Conservation (phyloP, 2,113 vertebrate genomes). For the Eidolon helvum region DNA sequence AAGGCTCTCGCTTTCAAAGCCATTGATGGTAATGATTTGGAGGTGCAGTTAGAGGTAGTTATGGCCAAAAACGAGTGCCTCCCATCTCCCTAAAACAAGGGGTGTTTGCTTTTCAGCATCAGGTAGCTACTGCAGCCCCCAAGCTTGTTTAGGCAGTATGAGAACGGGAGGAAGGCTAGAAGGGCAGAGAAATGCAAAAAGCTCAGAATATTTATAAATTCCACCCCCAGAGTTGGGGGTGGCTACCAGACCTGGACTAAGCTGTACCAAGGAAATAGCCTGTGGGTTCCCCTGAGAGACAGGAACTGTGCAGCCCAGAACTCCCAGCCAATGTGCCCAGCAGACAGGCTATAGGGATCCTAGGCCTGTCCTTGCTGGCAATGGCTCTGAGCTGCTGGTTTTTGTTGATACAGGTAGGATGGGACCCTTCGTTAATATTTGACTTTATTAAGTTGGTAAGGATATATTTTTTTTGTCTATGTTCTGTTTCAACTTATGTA, state of each 20-base stretch:
- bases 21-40: not conserved
- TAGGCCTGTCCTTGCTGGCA: constrained; percentile 59
- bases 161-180: not conserved
- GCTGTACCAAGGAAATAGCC: constrained; percentile 6
- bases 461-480: constrained; percentile 86
- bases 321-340: not conserved
- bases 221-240: not conserved
- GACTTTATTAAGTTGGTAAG: constrained; percentile 84
- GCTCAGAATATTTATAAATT: constrained; percentile 44
- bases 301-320: not conserved
- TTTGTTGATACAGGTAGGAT: constrained; percentile 79
- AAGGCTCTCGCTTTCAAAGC: constrained; percentile 34
- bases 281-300: not conserved
- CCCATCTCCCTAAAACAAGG: not conserved
- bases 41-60: not conserved
- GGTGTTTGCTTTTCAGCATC: not conserved
- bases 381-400: constrained; percentile 39
- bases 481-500: constrained; percentile 87
- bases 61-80: not conserved
- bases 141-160: not conserved
- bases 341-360: constrained; percentile 41
- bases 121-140: not conserved
- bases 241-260: constrained; percentile 35
- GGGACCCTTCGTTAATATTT: constrained; percentile 83
- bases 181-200: not conserved